phyloP scores from a whole-genome alignment of 2,113 vertebrate genomes.

The Oryzias woworae region DNA sequence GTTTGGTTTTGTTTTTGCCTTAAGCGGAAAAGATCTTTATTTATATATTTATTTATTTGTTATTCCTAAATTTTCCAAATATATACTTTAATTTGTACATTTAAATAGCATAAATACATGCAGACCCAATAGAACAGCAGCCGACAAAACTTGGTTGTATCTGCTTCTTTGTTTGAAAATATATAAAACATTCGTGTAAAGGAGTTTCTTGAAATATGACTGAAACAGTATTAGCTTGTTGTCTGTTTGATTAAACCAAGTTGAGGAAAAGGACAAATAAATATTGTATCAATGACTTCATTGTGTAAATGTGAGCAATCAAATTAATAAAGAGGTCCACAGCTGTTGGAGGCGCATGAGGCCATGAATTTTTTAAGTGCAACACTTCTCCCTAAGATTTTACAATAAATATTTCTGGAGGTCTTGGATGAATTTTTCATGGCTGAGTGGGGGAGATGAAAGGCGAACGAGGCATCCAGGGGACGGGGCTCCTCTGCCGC shows the following conservation, averaged over 20 bases:
- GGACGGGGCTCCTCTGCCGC: slow-evolving; percentile 71
- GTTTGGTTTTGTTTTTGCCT: too few relatives aligned
- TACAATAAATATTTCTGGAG: slow-evolving; percentile 84
- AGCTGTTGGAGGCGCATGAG: slow-evolving; percentile 76
- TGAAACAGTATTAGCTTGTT: slow-evolving; percentile 15
- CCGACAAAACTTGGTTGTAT: too few relatives aligned
- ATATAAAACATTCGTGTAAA: too few relatives aligned
- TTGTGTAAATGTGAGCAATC: slow-evolving; percentile 80
- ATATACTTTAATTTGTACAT: too few relatives aligned
- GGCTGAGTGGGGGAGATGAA: slow-evolving; percentile 79
- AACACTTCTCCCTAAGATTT: slow-evolving; percentile 82
- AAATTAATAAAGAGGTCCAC: slow-evolving; percentile 80
- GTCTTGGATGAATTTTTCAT: slow-evolving; percentile 86
- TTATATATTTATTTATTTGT: too few relatives aligned
- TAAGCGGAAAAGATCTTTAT: too few relatives aligned
- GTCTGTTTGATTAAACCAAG: slow-evolving; percentile 59
- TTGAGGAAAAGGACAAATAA: slow-evolving; percentile 63
- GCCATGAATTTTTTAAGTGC: slow-evolving; percentile 80
- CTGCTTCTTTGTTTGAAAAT: too few relatives aligned
- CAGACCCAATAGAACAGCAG: too few relatives aligned
- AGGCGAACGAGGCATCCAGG: slow-evolving; percentile 74
- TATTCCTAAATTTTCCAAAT: too few relatives aligned
- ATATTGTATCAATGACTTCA: slow-evolving; percentile 79
- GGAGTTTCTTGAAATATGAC: too few relatives aligned
- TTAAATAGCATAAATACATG: too few relatives aligned